These are phyloP conservation scores for Tolypeutes matacus DNA, from an alignment of 2,797 vertebrate genomes.

Conservation along the genomic window DNA sequence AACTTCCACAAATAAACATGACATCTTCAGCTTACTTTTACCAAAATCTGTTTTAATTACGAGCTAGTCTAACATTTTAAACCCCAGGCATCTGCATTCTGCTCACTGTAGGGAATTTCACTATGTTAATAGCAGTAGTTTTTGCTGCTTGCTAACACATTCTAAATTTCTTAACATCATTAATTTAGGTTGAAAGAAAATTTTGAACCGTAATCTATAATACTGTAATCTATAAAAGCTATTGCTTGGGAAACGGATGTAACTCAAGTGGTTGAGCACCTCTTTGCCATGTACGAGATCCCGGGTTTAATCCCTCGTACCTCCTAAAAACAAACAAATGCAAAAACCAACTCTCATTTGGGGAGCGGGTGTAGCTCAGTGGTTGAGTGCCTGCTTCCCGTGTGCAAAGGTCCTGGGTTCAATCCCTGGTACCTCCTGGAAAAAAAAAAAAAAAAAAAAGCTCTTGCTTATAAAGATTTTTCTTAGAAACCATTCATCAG, in stretches of 20 bases:
- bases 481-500: conserved; percentile 25
- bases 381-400: too few relatives aligned
- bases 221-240: neutral
- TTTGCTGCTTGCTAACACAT: neutral
- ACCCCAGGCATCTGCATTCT: conserved; percentile 21
- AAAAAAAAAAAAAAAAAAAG: neutral
- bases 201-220: neutral
- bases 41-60: conserved; percentile 38
- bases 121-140: neutral
- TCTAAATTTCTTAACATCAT: neutral
- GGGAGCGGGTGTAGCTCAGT: too few relatives aligned
- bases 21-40: neutral
- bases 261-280: too few relatives aligned
- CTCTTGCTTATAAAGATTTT: conserved; percentile 27
- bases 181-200: neutral
- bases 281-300: too few relatives aligned
- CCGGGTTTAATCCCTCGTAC: too few relatives aligned
- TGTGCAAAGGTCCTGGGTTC: too few relatives aligned
- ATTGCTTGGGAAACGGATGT: neutral
- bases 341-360: too few relatives aligned
- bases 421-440: too few relatives aligned
- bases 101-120: conserved; percentile 40
- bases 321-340: too few relatives aligned
- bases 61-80: neutral
- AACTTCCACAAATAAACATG: neutral